Evolutionary conservation across 1,140 invertebrate genomes (phyloP).

Genomic region (Pollicipes pollicipes): DNA sequence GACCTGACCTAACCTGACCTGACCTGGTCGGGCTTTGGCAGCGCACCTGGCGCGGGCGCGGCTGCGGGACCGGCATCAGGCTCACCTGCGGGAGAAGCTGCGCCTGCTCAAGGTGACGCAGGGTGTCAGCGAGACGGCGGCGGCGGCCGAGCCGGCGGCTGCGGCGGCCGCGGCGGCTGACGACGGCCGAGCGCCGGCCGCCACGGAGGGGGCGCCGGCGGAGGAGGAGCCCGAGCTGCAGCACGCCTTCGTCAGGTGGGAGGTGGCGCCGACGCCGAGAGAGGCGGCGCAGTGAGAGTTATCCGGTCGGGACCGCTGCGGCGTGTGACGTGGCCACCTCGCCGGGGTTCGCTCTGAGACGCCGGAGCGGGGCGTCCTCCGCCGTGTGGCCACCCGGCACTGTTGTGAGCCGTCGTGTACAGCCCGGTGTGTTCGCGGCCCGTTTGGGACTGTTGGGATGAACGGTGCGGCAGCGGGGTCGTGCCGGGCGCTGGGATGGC

Average conservation of each 20-base stretch:
- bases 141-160: conserved; percentile 13
- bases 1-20: not conserved
- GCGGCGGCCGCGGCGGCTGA: conserved; percentile 18
- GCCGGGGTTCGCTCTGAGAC: too few relatives aligned
- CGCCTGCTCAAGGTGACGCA: conserved; percentile 76
- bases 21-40: conserved; percentile 23
- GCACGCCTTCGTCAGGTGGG: conserved; percentile 24
- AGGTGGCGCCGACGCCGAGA: too few relatives aligned
- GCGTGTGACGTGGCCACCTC: too few relatives aligned
- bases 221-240: conserved; percentile 19
- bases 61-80: conserved; percentile 77
- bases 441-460: too few relatives aligned
- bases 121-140: conserved; percentile 32
- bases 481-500: too few relatives aligned
- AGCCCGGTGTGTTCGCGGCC: too few relatives aligned
- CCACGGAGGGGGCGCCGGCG: conserved; percentile 18
- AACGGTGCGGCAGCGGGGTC: too few relatives aligned
- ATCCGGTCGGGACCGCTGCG: too few relatives aligned
- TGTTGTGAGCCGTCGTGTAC: too few relatives aligned
- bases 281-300: too few relatives aligned
- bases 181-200: conserved; percentile 20
- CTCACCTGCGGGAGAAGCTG: conserved; percentile 74
- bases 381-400: too few relatives aligned
- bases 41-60: conserved; percentile 87
- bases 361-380: too few relatives aligned